Evolutionary conservation across 2,797 vertebrate species (phyloP).

Genomic region (Nyctibius grandis): DNA sequence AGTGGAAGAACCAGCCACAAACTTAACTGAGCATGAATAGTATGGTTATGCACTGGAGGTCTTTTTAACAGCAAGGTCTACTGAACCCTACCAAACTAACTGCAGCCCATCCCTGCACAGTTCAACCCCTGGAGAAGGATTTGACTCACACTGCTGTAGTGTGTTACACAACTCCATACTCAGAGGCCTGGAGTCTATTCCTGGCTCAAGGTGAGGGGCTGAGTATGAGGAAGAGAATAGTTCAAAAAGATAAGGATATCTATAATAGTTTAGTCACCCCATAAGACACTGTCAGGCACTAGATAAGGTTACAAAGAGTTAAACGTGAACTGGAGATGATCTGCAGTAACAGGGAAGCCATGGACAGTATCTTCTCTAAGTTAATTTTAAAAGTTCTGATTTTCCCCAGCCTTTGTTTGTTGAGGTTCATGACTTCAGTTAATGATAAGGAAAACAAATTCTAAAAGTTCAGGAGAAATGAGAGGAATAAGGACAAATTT

Average conservation of each 20-base stretch:
- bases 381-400: neutral
- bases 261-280: neutral
- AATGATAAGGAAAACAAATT: neutral
- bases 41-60: neutral
- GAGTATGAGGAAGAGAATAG: neutral
- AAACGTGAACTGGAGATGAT: neutral
- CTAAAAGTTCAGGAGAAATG: neutral
- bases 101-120: neutral
- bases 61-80: neutral
- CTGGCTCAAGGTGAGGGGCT: neutral
- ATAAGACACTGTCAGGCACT: neutral
- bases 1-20: neutral
- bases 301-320: neutral
- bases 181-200: neutral
- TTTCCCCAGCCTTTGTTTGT: neutral
- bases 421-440: neutral
- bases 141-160: neutral
- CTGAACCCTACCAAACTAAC: neutral
- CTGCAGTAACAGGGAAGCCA: neutral
- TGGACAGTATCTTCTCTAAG: neutral
- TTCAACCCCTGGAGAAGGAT: neutral
- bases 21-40: accelerated
- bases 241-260: neutral
- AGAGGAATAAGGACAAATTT: neutral
- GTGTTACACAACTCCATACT: neutral